A percentile compares a stretch with the other conserved stretches of the same genome.
Conservation (phyloP, 2,797 vertebrate genomes). For the Octomys mimax region DNA sequence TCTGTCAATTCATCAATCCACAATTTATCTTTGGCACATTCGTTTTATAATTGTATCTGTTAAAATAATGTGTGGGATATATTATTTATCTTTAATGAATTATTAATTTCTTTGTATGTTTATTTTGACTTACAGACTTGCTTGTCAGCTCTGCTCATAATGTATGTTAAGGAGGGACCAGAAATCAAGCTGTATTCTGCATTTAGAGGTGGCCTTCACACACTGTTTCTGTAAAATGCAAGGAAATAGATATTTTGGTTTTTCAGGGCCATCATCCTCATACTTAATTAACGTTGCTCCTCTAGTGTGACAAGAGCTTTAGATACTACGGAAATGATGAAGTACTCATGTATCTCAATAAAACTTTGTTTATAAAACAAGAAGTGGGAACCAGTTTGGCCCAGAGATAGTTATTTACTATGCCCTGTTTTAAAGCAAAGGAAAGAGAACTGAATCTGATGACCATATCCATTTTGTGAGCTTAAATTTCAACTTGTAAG, state of each 20-base stretch:
- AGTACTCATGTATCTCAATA: not conserved
- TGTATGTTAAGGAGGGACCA: not conserved
- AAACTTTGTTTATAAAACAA: conserved; percentile 53
- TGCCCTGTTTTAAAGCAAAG: not conserved
- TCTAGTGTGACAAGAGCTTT: not conserved
- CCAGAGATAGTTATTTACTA: not conserved
- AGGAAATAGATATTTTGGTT: not conserved
- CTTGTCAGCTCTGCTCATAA: too few relatives aligned
- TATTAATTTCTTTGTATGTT: not conserved
- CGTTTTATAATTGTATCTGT: not conserved
- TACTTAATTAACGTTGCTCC: not conserved
- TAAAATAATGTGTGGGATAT: not conserved
- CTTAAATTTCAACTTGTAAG: not conserved
- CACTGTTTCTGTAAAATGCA: not conserved
- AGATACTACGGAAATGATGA: not conserved
- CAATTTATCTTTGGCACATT: not conserved
- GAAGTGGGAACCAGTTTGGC: not conserved
- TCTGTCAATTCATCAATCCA: not conserved
- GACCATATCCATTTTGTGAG: not conserved
- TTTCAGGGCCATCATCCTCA: not conserved
- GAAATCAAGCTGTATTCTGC: not conserved
- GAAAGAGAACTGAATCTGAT: not conserved
- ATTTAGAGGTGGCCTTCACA: not conserved
- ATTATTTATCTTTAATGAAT: not conserved
- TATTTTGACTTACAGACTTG: not conserved